phyloP scores from a whole-genome alignment of 2,888 invertebrate genomes.

The Alviniconcha strummeri region DNA sequence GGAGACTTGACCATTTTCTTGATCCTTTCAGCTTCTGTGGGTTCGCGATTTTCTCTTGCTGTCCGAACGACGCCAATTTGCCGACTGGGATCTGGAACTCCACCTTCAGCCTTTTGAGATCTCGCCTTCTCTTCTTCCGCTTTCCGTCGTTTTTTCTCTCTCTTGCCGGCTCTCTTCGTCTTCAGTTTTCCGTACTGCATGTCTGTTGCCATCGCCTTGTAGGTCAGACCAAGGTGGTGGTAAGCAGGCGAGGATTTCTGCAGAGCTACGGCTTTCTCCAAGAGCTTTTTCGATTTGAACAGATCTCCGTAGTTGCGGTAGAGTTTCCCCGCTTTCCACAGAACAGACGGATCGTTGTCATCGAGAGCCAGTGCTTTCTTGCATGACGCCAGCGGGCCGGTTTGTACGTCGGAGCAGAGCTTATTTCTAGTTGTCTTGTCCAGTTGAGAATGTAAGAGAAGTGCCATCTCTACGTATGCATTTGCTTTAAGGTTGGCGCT shows the following conservation, averaged over 20 bases:
- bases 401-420: neutral
- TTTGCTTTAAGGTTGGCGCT: conserved; percentile 11
- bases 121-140: neutral
- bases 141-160: neutral
- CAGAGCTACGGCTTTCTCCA: conserved; percentile 16
- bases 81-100: neutral
- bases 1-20: conserved; percentile 13
- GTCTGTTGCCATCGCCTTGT: conserved; percentile 28
- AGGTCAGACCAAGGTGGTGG: conserved; percentile 27
- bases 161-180: neutral
- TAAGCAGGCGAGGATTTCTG: conserved; percentile 16
- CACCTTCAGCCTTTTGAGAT: neutral
- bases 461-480: conserved; percentile 23
- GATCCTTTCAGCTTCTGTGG: neutral
- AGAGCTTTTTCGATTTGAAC: neutral
- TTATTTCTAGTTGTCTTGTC: neutral
- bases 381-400: conserved; percentile 5
- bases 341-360: conserved; percentile 18
- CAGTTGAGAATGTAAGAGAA: conserved; percentile 3
- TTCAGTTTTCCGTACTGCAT: conserved; percentile 9
- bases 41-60: neutral
- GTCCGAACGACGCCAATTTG: neutral
- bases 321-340: conserved; percentile 21
- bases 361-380: conserved; percentile 20
- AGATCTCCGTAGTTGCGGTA: conserved; percentile 19